phyloP scores from a whole-genome alignment of 2,797 vertebrate genomes.

The Jordanella pulchra region DNA sequence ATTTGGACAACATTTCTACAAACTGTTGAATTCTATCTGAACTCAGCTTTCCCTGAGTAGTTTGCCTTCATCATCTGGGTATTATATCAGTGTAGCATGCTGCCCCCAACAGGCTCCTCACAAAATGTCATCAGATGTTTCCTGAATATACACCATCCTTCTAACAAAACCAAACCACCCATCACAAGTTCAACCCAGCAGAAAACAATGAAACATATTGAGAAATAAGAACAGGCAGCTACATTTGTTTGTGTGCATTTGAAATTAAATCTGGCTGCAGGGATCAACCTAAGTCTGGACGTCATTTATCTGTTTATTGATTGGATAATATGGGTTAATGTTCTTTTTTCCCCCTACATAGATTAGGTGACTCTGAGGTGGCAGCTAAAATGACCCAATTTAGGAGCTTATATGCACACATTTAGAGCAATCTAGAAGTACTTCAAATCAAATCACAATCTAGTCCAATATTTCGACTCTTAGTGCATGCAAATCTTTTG shows the following conservation, averaged over 20 bases:
- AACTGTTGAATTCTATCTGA: constrained; percentile 27
- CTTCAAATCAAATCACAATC: constrained; percentile 11
- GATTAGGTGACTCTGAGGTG: constrained; percentile 56
- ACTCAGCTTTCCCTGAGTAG: constrained; percentile 32
- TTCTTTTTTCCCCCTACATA: constrained; percentile 30
- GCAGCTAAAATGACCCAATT: constrained; percentile 61
- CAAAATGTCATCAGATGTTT: constrained; percentile 36
- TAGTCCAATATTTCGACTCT: constrained; percentile 27
- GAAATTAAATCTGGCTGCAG: constrained; percentile 20
- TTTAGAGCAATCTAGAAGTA: constrained; percentile 16
- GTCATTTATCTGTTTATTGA: constrained; percentile 60
- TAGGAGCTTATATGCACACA: constrained; percentile 46
- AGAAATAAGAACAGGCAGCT: not conserved
- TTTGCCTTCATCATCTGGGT: constrained; percentile 51
- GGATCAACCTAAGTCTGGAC: constrained; percentile 34
- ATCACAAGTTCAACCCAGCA: constrained; percentile 11
- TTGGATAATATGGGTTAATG: constrained; percentile 69
- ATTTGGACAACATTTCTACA: constrained; percentile 1
- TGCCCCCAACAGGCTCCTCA: constrained; percentile 78
- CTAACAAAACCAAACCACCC: constrained; percentile 23
- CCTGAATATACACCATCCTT: constrained; percentile 33
- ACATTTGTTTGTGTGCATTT: not conserved
- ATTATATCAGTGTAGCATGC: constrained; percentile 75
- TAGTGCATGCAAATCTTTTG: constrained; percentile 10
- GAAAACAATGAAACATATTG: constrained; percentile 11